Evolutionary conservation across 2,888 invertebrate genomes (phyloP).

Genomic region (Dolichomitus sp.): DNA sequence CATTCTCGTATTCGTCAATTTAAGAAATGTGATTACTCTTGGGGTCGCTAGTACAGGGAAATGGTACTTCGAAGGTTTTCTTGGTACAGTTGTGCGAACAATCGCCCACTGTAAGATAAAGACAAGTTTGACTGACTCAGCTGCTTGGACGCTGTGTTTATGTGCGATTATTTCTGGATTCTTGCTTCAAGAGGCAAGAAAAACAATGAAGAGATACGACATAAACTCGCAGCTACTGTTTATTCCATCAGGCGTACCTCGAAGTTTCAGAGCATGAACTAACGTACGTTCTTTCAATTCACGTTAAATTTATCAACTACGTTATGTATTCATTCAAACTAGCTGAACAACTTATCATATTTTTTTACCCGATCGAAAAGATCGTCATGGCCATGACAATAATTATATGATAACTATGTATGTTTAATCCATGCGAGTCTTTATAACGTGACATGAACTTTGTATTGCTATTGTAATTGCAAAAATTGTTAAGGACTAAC

Average conservation of each 20-base stretch:
- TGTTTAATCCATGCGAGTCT: too few relatives aligned
- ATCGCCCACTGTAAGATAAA: conserved; percentile 23
- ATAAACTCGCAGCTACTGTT: conserved; percentile 24
- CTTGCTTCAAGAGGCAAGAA: background rate
- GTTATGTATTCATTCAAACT: background rate
- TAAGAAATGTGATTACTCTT: background rate
- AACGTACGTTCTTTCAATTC: background rate
- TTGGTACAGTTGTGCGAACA: background rate
- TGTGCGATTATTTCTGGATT: conserved; percentile 3
- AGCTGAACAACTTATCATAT: background rate
- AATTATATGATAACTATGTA: too few relatives aligned
- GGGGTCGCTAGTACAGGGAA: background rate
- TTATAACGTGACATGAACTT: too few relatives aligned
- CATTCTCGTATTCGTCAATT: background rate
- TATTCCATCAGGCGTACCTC: background rate
- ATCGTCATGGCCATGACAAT: too few relatives aligned
- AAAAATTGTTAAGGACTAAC: too few relatives aligned
- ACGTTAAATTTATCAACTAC: background rate
- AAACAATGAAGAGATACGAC: conserved; percentile 20
- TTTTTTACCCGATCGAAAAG: too few relatives aligned
- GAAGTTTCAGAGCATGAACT: background rate
- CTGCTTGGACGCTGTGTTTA: conserved; percentile 37
- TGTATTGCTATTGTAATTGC: too few relatives aligned
- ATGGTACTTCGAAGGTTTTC: background rate
- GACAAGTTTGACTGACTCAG: conserved; percentile 36